Evolutionary conservation across 2,797 vertebrate species (phyloP), one percentile per base, ranked within the genome.

Genomic region (Danio albolineatus): DNA sequence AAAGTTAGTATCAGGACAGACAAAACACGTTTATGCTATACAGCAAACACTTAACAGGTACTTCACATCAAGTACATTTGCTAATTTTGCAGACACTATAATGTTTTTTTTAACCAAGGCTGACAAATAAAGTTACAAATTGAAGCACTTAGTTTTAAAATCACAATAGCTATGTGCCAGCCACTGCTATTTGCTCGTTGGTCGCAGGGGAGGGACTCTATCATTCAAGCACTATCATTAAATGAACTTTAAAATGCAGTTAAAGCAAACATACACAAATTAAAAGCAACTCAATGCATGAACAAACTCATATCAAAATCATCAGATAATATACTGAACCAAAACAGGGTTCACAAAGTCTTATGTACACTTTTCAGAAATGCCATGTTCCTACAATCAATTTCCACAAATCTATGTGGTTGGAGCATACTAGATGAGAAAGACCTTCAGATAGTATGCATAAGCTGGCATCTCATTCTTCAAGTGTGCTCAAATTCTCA

Each of bases 381-480:
- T 46, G 1, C 7, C n/a, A 16, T 21, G n/a, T 10, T 36, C 48
- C 10, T 5, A 17, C 19, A 13, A 28, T 19, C 75, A 14, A 64
- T 17, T 78, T 59, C 44, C 28, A 82, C 6, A 75, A 71, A 54
- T 51, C 61, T 5, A 16, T 43, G 14, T 54, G 61, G 4, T 43
- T 46, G 66, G 16, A 71, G 9, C 39, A 62, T 7, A 10, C 49
- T 21, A 53, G 38, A 8, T 4, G 16, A 66, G 13, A 71, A 74
- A 39, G 7, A 6, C 28, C 43, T 67, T 57, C 38, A 36, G 21
- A 48, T 61, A 38, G 43, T 28, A 66, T 13, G 5, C 36, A 17
- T 41, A 70, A 74, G 44, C 21, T 67, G 67, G 44, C 65, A 70
- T 65, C 43, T 28, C 74, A 19, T 78, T 80, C 10, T 38, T 39